Conservation (phyloP, 2,113 vertebrate genomes). For the Mugil cephalus region DNA sequence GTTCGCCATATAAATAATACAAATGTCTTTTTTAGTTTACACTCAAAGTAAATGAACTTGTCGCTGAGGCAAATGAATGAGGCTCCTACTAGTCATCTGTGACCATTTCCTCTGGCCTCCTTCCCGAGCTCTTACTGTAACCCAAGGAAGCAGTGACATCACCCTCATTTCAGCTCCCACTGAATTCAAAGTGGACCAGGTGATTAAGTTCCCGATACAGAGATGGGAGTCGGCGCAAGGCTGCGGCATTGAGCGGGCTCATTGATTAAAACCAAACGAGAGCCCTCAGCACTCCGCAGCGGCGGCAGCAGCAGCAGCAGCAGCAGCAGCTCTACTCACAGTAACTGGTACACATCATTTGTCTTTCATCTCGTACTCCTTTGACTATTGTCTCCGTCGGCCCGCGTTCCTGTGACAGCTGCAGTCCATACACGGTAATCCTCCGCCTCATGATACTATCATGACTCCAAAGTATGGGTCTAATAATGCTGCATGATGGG, state of each 20-base stretch:
- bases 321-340: constrained; percentile 32
- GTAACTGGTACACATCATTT: constrained; percentile 53
- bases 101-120: constrained; percentile 64
- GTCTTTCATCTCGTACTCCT: constrained; percentile 62
- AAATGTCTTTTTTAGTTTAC: constrained; percentile 59
- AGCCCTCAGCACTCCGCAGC: constrained; percentile 36
- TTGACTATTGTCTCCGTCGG: constrained; percentile 55
- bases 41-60: constrained; percentile 70
- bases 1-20: constrained; percentile 72
- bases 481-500: no score
- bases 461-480: not conserved
- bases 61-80: constrained; percentile 54
- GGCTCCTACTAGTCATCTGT: constrained; percentile 57
- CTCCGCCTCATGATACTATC: constrained; percentile 9
- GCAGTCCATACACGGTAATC: constrained; percentile 17
- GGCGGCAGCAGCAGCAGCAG: constrained; percentile 27
- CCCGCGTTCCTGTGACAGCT: constrained; percentile 37
- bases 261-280: constrained; percentile 80
- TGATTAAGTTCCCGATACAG: constrained; percentile 78
- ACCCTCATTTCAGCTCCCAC: constrained; percentile 67
- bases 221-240: constrained; percentile 70
- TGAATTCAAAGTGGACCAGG: constrained; percentile 74
- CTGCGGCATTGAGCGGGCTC: constrained; percentile 73
- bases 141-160: constrained; percentile 76
- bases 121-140: constrained; percentile 79